phyloP scores from a whole-genome alignment of 2,888 invertebrate genomes.

The Acronicta psi region DNA sequence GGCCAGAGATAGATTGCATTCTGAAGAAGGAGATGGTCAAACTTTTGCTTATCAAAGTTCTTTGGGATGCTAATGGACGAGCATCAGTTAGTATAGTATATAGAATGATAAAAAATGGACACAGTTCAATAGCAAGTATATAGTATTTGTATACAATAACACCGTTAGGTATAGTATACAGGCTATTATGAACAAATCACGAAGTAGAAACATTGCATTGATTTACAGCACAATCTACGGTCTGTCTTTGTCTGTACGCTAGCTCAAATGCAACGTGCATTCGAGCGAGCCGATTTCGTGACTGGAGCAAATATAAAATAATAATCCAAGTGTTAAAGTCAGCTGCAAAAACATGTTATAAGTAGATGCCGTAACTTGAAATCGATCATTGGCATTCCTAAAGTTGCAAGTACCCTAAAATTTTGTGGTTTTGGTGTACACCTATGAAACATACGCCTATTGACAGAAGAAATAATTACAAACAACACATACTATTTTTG shows the following conservation, averaged over 20 bases:
- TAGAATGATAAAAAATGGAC: slow-evolving; percentile 21
- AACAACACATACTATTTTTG: too few relatives aligned
- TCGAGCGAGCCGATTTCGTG: slow-evolving; percentile 61
- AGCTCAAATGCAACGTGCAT: slow-evolving; percentile 59
- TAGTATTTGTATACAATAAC: slow-evolving; percentile 27
- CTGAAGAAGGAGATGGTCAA: too few relatives aligned
- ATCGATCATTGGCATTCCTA: background rate
- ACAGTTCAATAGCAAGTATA: slow-evolving; percentile 25
- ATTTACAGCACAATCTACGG: slow-evolving; percentile 56
- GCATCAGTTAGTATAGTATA: slow-evolving; percentile 10
- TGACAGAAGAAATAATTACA: too few relatives aligned
- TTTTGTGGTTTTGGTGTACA: too few relatives aligned
- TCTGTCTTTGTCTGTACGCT: slow-evolving; percentile 41
- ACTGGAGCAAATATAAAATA: slow-evolving; percentile 61
- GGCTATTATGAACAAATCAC: slow-evolving; percentile 55
- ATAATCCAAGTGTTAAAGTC: slow-evolving; percentile 55
- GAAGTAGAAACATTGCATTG: slow-evolving; percentile 51
- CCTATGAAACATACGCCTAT: too few relatives aligned
- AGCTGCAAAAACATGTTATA: too few relatives aligned
- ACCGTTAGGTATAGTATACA: slow-evolving; percentile 13
- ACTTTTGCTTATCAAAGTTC: too few relatives aligned
- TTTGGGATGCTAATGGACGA: too few relatives aligned
- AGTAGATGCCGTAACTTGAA: background rate
- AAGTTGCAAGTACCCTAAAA: too few relatives aligned
- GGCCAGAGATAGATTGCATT: too few relatives aligned